Base-by-base conservation (phyloP, 2,888 invertebrate species). In the Acholoe squamosa region DNA sequence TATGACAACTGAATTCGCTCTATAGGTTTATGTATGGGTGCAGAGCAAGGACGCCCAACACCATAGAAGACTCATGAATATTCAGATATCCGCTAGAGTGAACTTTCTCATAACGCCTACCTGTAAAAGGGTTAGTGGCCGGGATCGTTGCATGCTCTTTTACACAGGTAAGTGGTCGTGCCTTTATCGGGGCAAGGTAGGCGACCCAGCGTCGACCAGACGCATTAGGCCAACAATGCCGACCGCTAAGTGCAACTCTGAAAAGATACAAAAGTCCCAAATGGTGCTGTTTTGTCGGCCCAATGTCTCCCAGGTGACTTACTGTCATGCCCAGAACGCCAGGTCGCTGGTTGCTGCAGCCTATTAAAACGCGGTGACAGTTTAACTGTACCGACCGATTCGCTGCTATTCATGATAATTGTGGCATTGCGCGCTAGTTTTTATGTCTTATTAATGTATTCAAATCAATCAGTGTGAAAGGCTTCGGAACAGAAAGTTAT, bases 131-230 rank as follows among this genome's bases (percentile, higher is more conserved):
- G 71, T 71, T 71, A 28, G 28, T 28, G 71, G 14, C 14, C 71
- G 71, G 71, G 86, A 86, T 86, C 54, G 54, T 86, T 86, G 86
- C 86, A 86, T 86, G 86, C 86, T 86, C 86, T 86, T 86, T 86
- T 86, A 28, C 28, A 86, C 52, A 86, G 86, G 54, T 56, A 86
- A 86, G 86, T 86, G 86, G 52, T 5, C 25, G 54, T 86, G 86
- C 86, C 86, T 86, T 86, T 86, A 86, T 86, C 86, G 5, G 31
- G 56, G 28, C 52, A 86, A 86, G 56, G 86, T 54, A 86, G 33
- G 86, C 86, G 28, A 31, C 25, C 25, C 52, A 25, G 52, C 56
- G 54, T 25, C 54, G 54, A 31, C 56, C 28, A 19, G 31, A 5
- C 86, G 54, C 86, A 86, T 86, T 86, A 86, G 28, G 86, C 52